Percentiles rank a stretch among this genome's conserved stretches.
phyloP scores from a whole-genome alignment of 2,113 vertebrate genomes.

The Cichladusa arquata region DNA sequence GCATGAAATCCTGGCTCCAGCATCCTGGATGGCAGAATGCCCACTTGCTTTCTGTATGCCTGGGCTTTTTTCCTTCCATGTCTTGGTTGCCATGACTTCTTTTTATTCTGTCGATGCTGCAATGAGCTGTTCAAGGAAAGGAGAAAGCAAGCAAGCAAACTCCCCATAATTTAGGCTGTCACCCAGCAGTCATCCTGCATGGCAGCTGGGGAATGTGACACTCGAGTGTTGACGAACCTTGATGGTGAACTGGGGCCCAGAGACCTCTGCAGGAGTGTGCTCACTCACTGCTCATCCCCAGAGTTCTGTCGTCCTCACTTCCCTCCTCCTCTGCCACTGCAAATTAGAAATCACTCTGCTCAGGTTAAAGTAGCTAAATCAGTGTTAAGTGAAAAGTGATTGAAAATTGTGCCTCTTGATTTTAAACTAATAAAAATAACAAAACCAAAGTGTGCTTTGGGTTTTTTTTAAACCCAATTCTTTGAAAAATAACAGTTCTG shows the following conservation, averaged over 20 bases:
- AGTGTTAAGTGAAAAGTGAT: not conserved
- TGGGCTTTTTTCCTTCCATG: not conserved
- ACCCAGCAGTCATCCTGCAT: rapidly evolving
- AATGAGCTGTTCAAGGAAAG: not conserved
- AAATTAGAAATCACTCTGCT: not conserved
- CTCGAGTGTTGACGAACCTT: not conserved
- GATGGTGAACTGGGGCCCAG: not conserved
- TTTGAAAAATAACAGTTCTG: not conserved
- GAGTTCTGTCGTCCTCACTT: not conserved
- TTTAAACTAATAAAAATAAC: not conserved
- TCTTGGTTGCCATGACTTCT: constrained; percentile 4
- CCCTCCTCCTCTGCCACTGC: not conserved
- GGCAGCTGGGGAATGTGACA: constrained; percentile 7
- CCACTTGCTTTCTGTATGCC: not conserved
- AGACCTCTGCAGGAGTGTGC: not conserved
- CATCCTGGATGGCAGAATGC: constrained; percentile 2
- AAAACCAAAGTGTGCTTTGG: rapidly evolving
- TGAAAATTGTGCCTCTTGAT: not conserved
- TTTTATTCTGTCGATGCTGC: not conserved
- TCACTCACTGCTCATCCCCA: not conserved
- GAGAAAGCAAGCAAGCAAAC: not conserved
- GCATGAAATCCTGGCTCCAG: constrained; percentile 48
- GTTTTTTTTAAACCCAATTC: not conserved
- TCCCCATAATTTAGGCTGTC: not conserved
- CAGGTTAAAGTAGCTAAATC: not conserved